Conservation (phyloP, 2,888 invertebrate genomes). For the Andrena haemorrhoa region DNA sequence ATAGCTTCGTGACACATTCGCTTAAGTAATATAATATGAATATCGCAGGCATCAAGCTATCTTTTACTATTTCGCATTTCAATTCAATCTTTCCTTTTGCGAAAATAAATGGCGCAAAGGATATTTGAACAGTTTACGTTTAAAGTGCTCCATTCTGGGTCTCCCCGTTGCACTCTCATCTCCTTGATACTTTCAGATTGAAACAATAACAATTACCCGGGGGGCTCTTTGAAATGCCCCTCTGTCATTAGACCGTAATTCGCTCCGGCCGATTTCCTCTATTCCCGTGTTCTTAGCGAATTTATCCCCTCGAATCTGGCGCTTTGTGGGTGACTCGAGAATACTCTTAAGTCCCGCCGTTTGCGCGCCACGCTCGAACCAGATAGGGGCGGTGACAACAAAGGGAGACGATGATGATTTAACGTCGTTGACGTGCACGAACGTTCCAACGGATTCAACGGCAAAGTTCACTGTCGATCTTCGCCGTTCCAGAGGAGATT, state of each 20-base stretch:
- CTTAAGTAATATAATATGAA: too few relatives aligned
- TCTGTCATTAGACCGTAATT: constrained; percentile 21
- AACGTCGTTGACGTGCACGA: constrained; percentile 23
- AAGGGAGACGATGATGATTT: background rate
- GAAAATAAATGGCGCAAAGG: constrained; percentile 3
- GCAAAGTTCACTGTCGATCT: constrained; percentile 38
- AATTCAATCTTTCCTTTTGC: background rate
- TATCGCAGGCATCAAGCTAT: background rate
- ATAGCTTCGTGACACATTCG: too few relatives aligned
- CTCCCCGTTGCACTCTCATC: background rate
- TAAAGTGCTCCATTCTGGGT: constrained; percentile 15
- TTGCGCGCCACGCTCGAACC: background rate
- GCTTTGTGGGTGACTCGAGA: constrained; percentile 24
- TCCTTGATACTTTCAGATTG: constrained; percentile 12
- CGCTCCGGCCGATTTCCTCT: constrained; percentile 18
- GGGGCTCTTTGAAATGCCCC: constrained; percentile 11
- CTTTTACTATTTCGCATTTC: background rate
- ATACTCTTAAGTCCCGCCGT: background rate
- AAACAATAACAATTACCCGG: constrained; percentile 36
- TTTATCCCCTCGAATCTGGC: constrained; percentile 28
- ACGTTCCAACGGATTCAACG: constrained; percentile 31
- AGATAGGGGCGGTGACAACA: background rate
- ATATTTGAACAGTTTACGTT: constrained; percentile 13
- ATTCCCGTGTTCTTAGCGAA: constrained; percentile 3
- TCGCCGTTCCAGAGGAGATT: constrained; percentile 22